These are phyloP conservation scores for Prolemur simus DNA, from an alignment of 2,113 vertebrate species.

Conservation along the genomic window DNA sequence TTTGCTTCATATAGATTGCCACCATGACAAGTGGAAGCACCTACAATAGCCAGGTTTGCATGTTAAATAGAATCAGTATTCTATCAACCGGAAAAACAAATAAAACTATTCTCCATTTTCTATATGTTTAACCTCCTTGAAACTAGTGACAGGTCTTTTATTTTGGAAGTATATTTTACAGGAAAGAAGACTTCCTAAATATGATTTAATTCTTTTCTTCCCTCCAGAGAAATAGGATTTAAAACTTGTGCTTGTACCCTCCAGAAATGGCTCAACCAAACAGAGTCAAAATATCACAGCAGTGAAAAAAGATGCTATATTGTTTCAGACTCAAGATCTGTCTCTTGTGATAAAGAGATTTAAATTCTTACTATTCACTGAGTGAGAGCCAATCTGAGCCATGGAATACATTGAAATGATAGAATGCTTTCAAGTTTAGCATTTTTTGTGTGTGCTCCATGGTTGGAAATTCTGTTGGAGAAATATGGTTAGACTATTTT, in stretches of 20 bases:
- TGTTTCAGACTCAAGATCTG: slow-evolving; percentile 72
- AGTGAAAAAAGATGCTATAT: slow-evolving; percentile 30
- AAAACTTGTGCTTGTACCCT: slow-evolving; percentile 53
- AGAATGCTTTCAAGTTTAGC: slow-evolving; percentile 26
- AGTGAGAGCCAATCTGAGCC: slow-evolving; percentile 45
- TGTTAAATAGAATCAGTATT: not conserved
- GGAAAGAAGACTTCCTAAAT: slow-evolving; percentile 45
- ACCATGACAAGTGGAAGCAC: not conserved
- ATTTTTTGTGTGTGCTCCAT: not conserved
- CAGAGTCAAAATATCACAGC: slow-evolving; percentile 52
- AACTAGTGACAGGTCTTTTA: slow-evolving; percentile 55
- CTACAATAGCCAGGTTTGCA: not conserved
- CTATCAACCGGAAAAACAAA: slow-evolving; percentile 21
- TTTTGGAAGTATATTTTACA: slow-evolving; percentile 66
- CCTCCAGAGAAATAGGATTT: slow-evolving; percentile 52
- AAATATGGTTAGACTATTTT: slow-evolving; percentile 71
- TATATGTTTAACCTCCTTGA: slow-evolving; percentile 47
- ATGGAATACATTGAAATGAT: slow-evolving; percentile 62
- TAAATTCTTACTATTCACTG: slow-evolving; percentile 56
- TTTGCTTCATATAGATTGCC: not conserved
- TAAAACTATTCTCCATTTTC: not conserved
- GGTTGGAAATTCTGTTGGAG: slow-evolving; percentile 64
- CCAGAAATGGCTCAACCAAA: slow-evolving; percentile 60
- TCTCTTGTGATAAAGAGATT: slow-evolving; percentile 64
- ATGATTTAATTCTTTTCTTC: slow-evolving; percentile 64